A percentile compares a stretch with the other conserved stretches of the same genome.
phyloP scores from a whole-genome alignment of 2,113 vertebrate species.

The Odocoileus virginianus region DNA sequence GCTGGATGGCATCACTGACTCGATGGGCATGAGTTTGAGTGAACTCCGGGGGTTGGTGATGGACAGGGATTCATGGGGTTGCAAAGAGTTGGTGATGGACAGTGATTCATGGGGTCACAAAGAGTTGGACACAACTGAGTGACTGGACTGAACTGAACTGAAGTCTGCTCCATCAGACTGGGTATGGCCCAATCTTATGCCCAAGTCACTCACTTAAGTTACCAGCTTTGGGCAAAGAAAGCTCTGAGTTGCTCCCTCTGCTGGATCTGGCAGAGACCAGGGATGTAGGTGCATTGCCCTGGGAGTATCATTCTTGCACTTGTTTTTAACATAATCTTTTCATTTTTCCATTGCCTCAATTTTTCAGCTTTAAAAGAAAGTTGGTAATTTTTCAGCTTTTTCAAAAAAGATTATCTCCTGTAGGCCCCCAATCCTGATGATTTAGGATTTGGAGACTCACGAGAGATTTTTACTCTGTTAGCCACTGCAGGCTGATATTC shows the following conservation, averaged over 20 bases:
- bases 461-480: not conserved
- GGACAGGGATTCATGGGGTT: too few species aligned
- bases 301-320: not conserved
- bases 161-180: not conserved
- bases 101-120: too few species aligned
- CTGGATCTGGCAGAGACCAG: not conserved
- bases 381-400: not conserved
- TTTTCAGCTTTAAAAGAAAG: not conserved
- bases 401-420: not conserved
- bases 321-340: constrained; percentile 8
- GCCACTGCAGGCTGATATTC: not conserved
- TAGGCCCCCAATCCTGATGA: not conserved
- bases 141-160: too few species aligned
- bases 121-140: too few species aligned
- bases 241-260: not conserved
- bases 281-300: not conserved
- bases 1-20: too few species aligned
- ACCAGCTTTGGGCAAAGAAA: not conserved
- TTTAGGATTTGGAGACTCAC: constrained; percentile 12
- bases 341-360: not conserved
- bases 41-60: too few species aligned
- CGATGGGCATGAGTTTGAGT: too few species aligned
- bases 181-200: not conserved
- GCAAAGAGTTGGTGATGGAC: too few species aligned
- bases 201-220: not conserved